Base-by-base conservation (phyloP, 2,888 invertebrate genomes). In the Andricus quercusramuli region DNA sequence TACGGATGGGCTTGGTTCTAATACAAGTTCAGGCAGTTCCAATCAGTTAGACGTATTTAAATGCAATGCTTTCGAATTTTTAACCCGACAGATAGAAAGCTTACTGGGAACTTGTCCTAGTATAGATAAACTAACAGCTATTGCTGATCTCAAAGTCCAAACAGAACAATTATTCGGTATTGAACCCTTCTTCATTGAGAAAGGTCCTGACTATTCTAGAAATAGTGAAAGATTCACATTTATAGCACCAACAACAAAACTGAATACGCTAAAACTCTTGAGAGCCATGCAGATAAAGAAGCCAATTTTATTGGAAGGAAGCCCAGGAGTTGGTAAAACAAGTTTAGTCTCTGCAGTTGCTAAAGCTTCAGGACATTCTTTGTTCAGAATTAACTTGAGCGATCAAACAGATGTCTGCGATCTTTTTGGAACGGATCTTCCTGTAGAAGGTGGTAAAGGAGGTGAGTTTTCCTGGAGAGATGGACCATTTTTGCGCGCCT, bases 391-490 rank as follows among this genome's bases (percentile, higher is more conserved):
- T 81, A 99, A 99, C 94, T 94, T 99, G 74, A 99, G 99, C 77
- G 99, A 99, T 90, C 99, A 99, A 94, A 99, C 99, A 59, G 99
- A 99, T 93, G 96, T 99, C 78, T 97, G 98, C 17, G 99, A 99
- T 93, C 94, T 99, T 66, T 99, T 99, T 93, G 99, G 99, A 37
- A 97, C 99, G 4, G 99, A 99, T 94, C 94, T 99, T 70, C 99
- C 99, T 0, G 95, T 98, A 0, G 98, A 99, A 93, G 97, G 97
- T 79, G 97, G 96, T 8, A 93, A 93, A 76, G 95, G 96, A 22
- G 99, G 99, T 0, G 95, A 97, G 86, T 99, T 99, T 94, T 95
- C 96, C 3, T 99, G 99, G 97, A 95, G 97, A 89, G 99, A 99
- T 93, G 99, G 99, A 0, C 99, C 99, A 0, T 95, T 99, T 82